Percentiles rank a stretch among this genome's conserved stretches.
Conservation (phyloP, 2,888 invertebrate genomes). For the Leptura quadrifasciata region DNA sequence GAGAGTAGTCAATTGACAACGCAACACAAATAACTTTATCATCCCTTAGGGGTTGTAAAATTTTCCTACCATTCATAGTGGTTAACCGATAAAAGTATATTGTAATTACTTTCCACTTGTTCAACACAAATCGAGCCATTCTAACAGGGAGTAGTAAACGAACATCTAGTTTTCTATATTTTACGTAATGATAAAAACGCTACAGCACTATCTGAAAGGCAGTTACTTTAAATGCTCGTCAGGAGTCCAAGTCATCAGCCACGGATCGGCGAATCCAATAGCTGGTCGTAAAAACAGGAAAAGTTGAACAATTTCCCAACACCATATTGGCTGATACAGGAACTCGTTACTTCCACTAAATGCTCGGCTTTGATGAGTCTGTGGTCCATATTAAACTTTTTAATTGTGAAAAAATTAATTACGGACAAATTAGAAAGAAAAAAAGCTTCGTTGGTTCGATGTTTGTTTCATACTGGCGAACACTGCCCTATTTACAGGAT, state of each 20-base stretch:
- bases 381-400: background rate
- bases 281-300: conserved; percentile 11
- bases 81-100: too few relatives aligned
- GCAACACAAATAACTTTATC: too few relatives aligned
- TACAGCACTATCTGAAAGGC: background rate
- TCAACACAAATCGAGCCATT: background rate
- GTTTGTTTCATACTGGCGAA: too few relatives aligned
- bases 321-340: background rate
- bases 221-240: conserved; percentile 21
- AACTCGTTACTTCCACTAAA: conserved; percentile 6
- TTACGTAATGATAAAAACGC: conserved; percentile 2
- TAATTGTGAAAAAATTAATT: background rate
- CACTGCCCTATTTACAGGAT: too few relatives aligned
- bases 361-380: background rate
- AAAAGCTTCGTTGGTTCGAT: too few relatives aligned
- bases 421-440: background rate
- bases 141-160: background rate
- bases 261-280: conserved; percentile 2
- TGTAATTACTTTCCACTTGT: background rate
- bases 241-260: conserved; percentile 19
- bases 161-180: conserved; percentile 3
- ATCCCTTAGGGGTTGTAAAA: too few relatives aligned
- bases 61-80: too few relatives aligned
- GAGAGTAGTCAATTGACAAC: too few relatives aligned
- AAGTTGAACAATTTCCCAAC: conserved; percentile 1